Base-by-base conservation (phyloP, 2,797 vertebrate species). In the Sparus aurata region DNA sequence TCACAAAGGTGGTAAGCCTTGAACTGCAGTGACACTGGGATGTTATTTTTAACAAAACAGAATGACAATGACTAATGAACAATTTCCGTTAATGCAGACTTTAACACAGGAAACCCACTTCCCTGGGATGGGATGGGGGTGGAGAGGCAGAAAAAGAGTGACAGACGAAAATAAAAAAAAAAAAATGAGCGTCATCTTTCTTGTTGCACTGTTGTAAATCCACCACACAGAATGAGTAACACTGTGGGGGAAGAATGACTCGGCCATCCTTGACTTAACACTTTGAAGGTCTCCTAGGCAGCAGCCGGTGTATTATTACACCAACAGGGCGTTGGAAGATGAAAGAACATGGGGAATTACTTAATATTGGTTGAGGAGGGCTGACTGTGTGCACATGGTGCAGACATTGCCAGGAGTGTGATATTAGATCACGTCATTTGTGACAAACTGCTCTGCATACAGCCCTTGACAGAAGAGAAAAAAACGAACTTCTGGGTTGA, bases 151-250 rank as follows among this genome's bases (percentile, higher is more conserved):
- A 73, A 34, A 46, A 70, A 66, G 12, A 22, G 3, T 27, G 20
- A 62, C 70, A 62, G 17, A 66, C 43, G 53, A 22, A 38, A n/a
- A 41, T 10, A 54, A 23, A 55, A 70, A 52, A 46, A 30, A 27
- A 62, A 18, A 18, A 3, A 5, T 11, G 8, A 55, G 43, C 15
- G 52, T 80, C 57, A 78, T 46, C 47, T 65, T 62, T 71, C 34
- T 47, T 49, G n/a, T 65, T 54, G 18, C 25, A 1, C 41, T 27
- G 22, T 25, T 80, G 66, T 30, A 54, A 67, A 67, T 54, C 69
- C 54, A 1, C 25, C 59, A 64, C 66, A 57, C 55, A 73, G 25
- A 45, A 34, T 90, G 91, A 93, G 82, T 91, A 91, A 93, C 25
- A 57, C 50, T 65, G 12, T 0, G 75, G 85, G 77, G 84, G 72